These are phyloP conservation scores for Urocolius indicus DNA, from an alignment of 2,113 vertebrate species.

Conservation along the genomic window DNA sequence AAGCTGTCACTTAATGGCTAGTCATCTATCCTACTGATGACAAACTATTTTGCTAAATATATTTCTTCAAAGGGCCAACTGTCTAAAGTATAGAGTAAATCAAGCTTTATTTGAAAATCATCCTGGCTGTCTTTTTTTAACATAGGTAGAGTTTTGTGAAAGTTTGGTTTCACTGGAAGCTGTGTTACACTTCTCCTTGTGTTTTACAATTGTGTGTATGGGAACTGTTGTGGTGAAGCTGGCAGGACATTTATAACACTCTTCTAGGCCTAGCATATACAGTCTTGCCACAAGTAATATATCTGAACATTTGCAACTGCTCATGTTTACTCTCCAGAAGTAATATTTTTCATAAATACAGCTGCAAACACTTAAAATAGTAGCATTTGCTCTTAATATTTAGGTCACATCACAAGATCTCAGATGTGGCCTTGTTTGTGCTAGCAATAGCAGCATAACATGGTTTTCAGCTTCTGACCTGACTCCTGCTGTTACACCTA, in stretches of 20 bases:
- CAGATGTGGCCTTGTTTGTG: neutral
- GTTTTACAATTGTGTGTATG: neutral
- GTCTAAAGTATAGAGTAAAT: neutral
- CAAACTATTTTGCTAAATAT: neutral
- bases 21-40: neutral
- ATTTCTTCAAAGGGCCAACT: neutral
- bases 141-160: neutral
- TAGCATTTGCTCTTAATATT: slow-evolving; percentile 19
- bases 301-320: slow-evolving; percentile 41
- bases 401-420: slow-evolving; percentile 38
- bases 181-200: neutral
- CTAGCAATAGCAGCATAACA: neutral
- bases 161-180: neutral
- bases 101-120: neutral
- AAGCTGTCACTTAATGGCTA: neutral
- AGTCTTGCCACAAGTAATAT: slow-evolving; percentile 33
- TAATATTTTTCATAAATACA: slow-evolving; percentile 45
- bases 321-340: slow-evolving; percentile 27
- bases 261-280: neutral
- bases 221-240: slow-evolving; percentile 21
- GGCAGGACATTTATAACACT: slow-evolving; percentile 12
- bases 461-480: neutral
- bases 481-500: neutral
- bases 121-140: neutral
- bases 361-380: slow-evolving; percentile 44